phyloP scores from a whole-genome alignment of 2,888 invertebrate species.

The Drosophila rubida region DNA sequence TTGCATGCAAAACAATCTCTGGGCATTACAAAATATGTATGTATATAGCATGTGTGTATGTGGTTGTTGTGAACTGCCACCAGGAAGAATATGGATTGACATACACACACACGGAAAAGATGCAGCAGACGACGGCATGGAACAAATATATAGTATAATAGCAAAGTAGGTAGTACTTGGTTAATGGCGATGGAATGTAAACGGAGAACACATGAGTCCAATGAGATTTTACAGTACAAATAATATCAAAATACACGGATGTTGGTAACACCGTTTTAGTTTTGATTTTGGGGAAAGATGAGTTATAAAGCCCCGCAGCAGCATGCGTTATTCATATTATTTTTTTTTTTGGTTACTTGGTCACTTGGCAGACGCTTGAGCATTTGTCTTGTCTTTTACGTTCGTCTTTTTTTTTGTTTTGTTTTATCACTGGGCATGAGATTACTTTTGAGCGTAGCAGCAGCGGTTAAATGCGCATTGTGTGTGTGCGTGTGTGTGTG shows the following conservation, averaged over 20 bases:
- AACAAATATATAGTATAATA: too few relatives aligned
- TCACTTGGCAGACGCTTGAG: constrained; percentile 41
- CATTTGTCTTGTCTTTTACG: constrained; percentile 10
- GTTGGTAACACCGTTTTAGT: constrained; percentile 14
- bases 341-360: constrained; percentile 20
- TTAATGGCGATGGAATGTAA: constrained; percentile 24
- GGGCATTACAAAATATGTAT: not conserved
- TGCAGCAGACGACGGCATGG: constrained; percentile 34
- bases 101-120: not conserved
- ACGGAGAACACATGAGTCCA: constrained; percentile 27
- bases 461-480: constrained; percentile 8
- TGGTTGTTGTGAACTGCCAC: constrained; percentile 34
- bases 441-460: constrained; percentile 36
- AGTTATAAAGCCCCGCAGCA: constrained; percentile 53
- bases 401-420: not conserved
- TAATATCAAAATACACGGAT: constrained; percentile 31
- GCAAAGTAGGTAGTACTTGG: not conserved
- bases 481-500: constrained; percentile 6
- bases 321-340: constrained; percentile 59
- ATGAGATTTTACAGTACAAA: constrained; percentile 37
- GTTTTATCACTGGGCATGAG: constrained; percentile 52
- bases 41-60: not conserved
- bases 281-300: constrained; percentile 28
- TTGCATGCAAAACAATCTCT: constrained; percentile 34
- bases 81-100: constrained; percentile 36